Conservation (phyloP, 1,140 invertebrate genomes). For the Medauroidea extradentata region DNA sequence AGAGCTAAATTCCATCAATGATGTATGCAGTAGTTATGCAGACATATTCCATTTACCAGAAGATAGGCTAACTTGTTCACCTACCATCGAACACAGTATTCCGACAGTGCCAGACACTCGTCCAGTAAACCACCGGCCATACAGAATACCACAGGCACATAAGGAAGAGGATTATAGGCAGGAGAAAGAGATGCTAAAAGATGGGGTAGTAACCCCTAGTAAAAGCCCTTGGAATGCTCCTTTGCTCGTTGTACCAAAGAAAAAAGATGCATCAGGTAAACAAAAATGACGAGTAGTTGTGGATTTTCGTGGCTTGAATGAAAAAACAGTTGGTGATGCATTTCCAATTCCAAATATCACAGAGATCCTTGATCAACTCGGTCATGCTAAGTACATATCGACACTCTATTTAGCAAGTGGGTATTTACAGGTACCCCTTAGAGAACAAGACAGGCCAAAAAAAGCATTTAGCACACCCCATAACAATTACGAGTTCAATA, state of each 20-base stretch:
- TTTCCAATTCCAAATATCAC: constrained; percentile 48
- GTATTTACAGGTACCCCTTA: constrained; percentile 47
- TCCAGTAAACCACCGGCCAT: neutral
- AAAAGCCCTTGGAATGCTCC: constrained; percentile 23
- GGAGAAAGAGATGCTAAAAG: constrained; percentile 8
- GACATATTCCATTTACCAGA: constrained; percentile 4
- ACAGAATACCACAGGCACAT: neutral
- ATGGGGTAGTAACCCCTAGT: constrained; percentile 22
- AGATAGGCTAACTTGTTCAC: constrained; percentile 2
- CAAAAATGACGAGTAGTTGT: constrained; percentile 13
- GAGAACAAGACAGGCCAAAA: constrained; percentile 37
- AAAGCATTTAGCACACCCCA: constrained; percentile 42
- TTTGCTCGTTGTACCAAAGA: constrained; percentile 24
- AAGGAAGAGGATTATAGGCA: constrained; percentile 6
- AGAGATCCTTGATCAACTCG: constrained; percentile 43
- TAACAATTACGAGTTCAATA: constrained; percentile 40
- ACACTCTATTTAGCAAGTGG: constrained; percentile 44
- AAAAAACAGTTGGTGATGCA: constrained; percentile 24
- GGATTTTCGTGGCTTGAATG: constrained; percentile 30
- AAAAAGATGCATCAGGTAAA: constrained; percentile 9
- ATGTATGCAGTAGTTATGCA: no score
- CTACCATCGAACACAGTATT: neutral
- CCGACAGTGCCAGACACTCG: neutral
- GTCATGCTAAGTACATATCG: constrained; percentile 37
- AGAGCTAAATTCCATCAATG: no score